A percentile compares a stretch with the other conserved stretches of the same genome.
Evolutionary conservation across 1,140 invertebrate genomes (phyloP).

Genomic region (Calliphora vicina): DNA sequence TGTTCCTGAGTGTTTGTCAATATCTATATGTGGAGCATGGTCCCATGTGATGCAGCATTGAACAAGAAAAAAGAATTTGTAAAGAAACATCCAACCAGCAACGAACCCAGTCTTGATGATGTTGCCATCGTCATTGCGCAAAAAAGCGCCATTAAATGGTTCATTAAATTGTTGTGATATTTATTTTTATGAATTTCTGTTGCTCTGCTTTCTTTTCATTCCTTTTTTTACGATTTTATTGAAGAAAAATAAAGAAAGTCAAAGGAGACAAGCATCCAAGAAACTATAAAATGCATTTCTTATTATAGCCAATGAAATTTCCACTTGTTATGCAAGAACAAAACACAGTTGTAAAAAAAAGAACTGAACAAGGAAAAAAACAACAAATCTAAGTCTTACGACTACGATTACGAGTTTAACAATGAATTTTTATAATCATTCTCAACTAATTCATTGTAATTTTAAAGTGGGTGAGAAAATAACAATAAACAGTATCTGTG

Average conservation of each 20-base stretch:
- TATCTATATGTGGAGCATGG: background rate
- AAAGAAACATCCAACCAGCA: background rate
- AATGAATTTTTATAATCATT: background rate
- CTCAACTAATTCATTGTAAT: background rate
- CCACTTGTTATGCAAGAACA: background rate
- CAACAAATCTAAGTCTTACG: background rate
- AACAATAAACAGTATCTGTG: background rate
- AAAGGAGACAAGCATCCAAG: background rate
- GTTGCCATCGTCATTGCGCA: constrained; percentile 22
- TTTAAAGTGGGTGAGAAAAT: constrained; percentile 4
- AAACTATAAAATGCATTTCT: constrained; percentile 4
- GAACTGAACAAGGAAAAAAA: background rate
- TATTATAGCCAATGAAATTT: background rate
- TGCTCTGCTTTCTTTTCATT: background rate
- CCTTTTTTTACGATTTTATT: background rate
- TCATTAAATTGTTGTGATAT: constrained; percentile 35
- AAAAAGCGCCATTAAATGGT: constrained; percentile 33
- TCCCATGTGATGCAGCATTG: constrained; percentile 20
- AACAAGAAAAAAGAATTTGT: background rate
- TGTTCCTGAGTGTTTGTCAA: no score
- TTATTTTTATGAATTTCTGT: constrained; percentile 20
- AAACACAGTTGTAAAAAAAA: no score
- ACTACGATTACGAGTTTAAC: background rate
- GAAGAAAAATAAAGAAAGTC: background rate
- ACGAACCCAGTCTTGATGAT: constrained; percentile 8